Conservation (phyloP, 30 jellyfish, hydroid and myxozoan genomes). For the Nemopilema nomurai region DNA sequence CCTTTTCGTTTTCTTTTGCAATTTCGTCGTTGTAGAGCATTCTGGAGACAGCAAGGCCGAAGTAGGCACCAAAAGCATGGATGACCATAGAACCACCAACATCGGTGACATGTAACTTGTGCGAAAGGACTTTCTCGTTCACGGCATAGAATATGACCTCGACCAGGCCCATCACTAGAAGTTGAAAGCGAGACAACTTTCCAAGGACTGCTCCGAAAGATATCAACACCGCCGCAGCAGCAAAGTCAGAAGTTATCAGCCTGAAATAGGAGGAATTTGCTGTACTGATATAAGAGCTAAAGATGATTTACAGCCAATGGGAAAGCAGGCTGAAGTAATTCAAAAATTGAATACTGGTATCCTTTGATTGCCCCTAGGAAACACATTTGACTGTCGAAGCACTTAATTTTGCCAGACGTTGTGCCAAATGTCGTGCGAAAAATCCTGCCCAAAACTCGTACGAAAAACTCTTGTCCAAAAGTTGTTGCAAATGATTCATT, state of each 20-base stretch:
- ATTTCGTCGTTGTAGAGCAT: conserved; percentile 42
- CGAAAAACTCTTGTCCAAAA: too few relatives aligned
- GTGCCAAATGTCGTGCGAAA: too few relatives aligned
- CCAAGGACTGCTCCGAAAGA: conserved; percentile 97
- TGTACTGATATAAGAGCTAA: background rate
- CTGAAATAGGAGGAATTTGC: conserved; percentile 19
- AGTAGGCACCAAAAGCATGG: conserved; percentile 93
- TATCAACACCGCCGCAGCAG: conserved; percentile 86
- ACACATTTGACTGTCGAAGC: too few relatives aligned
- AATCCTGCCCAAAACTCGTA: too few relatives aligned
- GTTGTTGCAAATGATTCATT: too few relatives aligned
- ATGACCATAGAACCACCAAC: conserved; percentile 95
- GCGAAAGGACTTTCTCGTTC: conserved; percentile 66
- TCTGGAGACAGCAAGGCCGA: conserved; percentile 88
- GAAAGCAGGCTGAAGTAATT: too few relatives aligned
- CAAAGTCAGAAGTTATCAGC: conserved; percentile 84
- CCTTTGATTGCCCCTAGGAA: too few relatives aligned
- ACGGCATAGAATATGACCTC: conserved; percentile 79
- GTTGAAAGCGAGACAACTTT: conserved; percentile 80
- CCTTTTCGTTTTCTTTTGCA: conserved; percentile 71
- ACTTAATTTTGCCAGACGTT: too few relatives aligned
- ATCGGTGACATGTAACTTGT: conserved; percentile 67
- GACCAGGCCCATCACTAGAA: conserved; percentile 60
- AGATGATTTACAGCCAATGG: too few relatives aligned
- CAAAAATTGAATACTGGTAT: too few relatives aligned